These are phyloP conservation scores for Orthosia incerta DNA, from an alignment of 2,888 invertebrate species.

Conservation along the genomic window DNA sequence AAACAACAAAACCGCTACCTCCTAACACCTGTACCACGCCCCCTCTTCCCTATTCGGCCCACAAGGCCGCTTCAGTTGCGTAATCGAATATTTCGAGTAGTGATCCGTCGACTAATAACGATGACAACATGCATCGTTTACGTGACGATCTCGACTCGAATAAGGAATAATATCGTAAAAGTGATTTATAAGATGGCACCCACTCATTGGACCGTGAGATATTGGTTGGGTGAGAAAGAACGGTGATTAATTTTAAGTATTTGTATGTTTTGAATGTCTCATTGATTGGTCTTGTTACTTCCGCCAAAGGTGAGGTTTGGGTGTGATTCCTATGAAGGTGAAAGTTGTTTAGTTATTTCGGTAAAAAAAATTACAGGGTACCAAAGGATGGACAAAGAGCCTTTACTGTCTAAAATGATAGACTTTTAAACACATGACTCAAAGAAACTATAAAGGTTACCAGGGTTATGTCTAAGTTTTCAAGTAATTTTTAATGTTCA, in stretches of 20 bases:
- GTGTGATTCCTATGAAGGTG: too few relatives aligned
- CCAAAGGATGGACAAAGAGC: too few relatives aligned
- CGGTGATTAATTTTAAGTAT: constrained; percentile 10
- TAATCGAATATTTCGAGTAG: constrained; percentile 81
- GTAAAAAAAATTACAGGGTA: too few relatives aligned
- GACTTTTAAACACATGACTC: too few relatives aligned
- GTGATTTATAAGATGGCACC: constrained; percentile 52
- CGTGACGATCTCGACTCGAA: constrained; percentile 38
- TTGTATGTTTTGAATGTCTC: neutral
- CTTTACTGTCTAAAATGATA: too few relatives aligned
- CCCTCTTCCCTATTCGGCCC: constrained; percentile 76
- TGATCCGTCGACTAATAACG: constrained; percentile 73
- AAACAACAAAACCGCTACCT: constrained; percentile 37
- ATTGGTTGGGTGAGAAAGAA: constrained; percentile 8
- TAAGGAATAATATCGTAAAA: constrained; percentile 54
- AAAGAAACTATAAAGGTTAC: too few relatives aligned
- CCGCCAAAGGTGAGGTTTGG: too few relatives aligned
- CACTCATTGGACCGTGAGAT: constrained; percentile 17
- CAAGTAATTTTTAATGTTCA: too few relatives aligned
- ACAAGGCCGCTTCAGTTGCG: constrained; percentile 77
- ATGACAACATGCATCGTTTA: constrained; percentile 58
- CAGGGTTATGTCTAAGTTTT: too few relatives aligned
- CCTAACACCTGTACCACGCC: constrained; percentile 55
- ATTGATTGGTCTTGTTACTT: neutral
- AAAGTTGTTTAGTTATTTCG: too few relatives aligned